Percentiles rank a stretch among this genome's conserved stretches.
Conservation (phyloP, 2,113 vertebrate species). For the Esox niger region DNA sequence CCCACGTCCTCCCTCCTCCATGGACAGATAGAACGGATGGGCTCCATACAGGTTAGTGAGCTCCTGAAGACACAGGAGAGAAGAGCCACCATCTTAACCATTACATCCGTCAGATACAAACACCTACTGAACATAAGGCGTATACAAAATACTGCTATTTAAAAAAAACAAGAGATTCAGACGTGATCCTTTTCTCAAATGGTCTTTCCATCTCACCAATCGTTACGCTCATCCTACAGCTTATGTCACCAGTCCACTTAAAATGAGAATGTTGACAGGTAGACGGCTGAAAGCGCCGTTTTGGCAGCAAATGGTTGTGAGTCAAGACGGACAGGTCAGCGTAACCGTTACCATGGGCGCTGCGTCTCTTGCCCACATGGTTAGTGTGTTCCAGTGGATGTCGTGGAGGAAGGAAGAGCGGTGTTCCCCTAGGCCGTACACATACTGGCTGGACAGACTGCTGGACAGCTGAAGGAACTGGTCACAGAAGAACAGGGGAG, state of each 20-base stretch:
- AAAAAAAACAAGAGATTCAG: no score
- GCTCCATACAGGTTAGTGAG: constrained; percentile 81
- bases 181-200: no score
- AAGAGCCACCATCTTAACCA: no score
- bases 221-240: no score
- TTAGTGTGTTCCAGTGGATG: constrained; percentile 83
- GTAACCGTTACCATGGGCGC: constrained; percentile 73
- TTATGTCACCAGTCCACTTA: no score
- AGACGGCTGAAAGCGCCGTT: no score
- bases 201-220: no score
- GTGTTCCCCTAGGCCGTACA: constrained; percentile 87
- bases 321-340: no score
- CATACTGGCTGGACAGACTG: constrained; percentile 66
- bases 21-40: constrained; percentile 86
- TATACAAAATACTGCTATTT: no score
- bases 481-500: constrained; percentile 83
- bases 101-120: background rate
- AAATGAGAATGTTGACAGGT: no score
- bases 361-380: constrained; percentile 85
- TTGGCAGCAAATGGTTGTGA: no score
- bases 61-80: constrained; percentile 61
- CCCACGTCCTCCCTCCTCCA: constrained; percentile 79
- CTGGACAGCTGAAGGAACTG: constrained; percentile 88
- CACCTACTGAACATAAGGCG: no score
- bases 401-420: constrained; percentile 77